Percentiles rank a stretch among this genome's conserved stretches.
Conservation (phyloP, 2,888 invertebrate genomes). For the Camptogramma bilineatum region DNA sequence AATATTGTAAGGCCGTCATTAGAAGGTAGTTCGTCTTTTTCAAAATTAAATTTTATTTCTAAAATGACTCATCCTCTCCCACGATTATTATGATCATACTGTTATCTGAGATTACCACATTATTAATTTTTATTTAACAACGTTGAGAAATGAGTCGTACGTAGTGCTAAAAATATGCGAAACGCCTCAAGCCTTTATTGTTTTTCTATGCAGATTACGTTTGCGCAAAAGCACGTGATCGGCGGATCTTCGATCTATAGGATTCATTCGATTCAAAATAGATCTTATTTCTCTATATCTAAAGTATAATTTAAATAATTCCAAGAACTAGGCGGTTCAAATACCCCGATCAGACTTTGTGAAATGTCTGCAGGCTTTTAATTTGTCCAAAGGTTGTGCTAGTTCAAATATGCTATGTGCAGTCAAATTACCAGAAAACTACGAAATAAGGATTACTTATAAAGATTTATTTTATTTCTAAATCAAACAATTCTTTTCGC, state of each 20-base stretch:
- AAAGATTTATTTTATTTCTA: no score
- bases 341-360: neutral
- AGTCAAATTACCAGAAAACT: no score
- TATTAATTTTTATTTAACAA: slow-evolving; percentile 2
- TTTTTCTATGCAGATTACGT: slow-evolving; percentile 55
- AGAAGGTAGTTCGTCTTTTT: no score
- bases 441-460: no score
- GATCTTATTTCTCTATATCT: neutral
- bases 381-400: neutral
- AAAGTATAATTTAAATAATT: neutral
- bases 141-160: slow-evolving; percentile 22
- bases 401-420: neutral
- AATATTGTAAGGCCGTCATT: neutral
- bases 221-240: slow-evolving; percentile 54
- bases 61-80: neutral
- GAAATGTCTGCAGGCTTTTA: neutral
- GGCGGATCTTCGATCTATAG: slow-evolving; percentile 29
- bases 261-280: slow-evolving; percentile 34
- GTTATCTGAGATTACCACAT: slow-evolving; percentile 14
- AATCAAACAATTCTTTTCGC: no score
- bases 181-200: slow-evolving; percentile 48
- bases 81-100: slow-evolving; percentile 3
- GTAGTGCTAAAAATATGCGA: slow-evolving; percentile 33
- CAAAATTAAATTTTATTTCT: neutral
- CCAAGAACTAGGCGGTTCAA: neutral